Evolutionary conservation across 2,888 invertebrate genomes (phyloP).

Genomic region (Erpobdella octoculata): DNA sequence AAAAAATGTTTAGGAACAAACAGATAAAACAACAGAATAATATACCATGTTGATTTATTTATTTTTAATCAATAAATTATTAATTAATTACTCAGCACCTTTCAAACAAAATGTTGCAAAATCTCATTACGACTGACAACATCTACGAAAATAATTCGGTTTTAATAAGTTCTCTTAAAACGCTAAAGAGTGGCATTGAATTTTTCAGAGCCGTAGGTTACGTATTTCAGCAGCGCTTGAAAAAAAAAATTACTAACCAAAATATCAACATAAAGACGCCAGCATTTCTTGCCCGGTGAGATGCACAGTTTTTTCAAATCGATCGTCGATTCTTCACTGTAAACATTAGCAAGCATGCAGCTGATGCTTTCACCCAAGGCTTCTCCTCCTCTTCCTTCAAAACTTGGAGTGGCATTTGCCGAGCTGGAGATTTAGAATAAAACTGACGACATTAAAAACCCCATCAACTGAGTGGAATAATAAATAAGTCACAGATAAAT

Average conservation of each 20-base stretch:
- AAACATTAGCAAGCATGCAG: conserved; percentile 69
- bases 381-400: conserved; percentile 92
- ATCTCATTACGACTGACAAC: no score
- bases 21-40: background rate
- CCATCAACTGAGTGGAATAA: no score
- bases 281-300: conserved; percentile 75
- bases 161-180: no score
- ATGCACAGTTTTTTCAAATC: conserved; percentile 73
- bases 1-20: conserved; percentile 10
- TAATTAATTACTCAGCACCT: background rate
- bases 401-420: conserved; percentile 90
- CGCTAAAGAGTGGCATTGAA: background rate
- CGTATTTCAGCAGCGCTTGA: background rate
- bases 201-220: background rate
- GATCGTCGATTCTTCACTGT: conserved; percentile 68
- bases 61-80: background rate
- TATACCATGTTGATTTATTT: background rate
- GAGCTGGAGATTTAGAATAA: conserved; percentile 60
- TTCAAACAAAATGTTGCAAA: background rate
- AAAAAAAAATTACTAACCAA: conserved; percentile 63
- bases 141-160: no score
- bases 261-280: conserved; percentile 88
- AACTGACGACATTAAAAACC: background rate
- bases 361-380: conserved; percentile 76
- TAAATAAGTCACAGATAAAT: no score